Evolutionary conservation across 1,140 invertebrate genomes (phyloP), one percentile per base, ranked within the genome.

Genomic region (Bombus waltoni): DNA sequence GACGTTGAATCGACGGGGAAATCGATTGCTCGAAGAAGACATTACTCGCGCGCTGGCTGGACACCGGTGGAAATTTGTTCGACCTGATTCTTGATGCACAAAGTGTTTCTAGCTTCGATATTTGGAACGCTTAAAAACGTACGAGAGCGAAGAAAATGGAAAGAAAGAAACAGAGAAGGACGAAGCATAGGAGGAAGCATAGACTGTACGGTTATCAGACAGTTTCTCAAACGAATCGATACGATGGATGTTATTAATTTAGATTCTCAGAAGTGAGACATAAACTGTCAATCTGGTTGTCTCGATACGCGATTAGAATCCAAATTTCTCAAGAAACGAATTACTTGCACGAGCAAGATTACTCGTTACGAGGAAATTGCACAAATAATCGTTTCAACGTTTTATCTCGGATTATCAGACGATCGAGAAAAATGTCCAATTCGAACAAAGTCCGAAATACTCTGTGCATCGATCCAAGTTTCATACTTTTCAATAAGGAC

Each of bases 1-100:
- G 53, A 59, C 18, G 74, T 62, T 57, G 25, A 35, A 59, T 62
- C 80, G 47, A 81, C 68, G 44, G 59, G 65, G 44, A 68, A 70
- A 83, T 53, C 73, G 74, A 72, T 62, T 35, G 68, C n/a, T 28
- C 57, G 13, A 9, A 40, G 38, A 47, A 80, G 32, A 62, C 28
- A 25, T 62, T 47, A 57, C 76, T 72, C 68, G 66, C 53, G 79
- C 47, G 66, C 42, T 40, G 9, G 25, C 42, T 40, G 15, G 15
- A 38, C 28, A 11, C 18, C 6, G 35, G 13, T 44, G 47, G 68
- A 57, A 59, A 71, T 71, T 44, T 77, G 10, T 78, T 44, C 25
- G 11, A 11, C 18, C 38, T 38, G 25, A 6, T 18, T 42, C 35
- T 10, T 0, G 38, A 22, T 38, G 25, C 28, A 9, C 57, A 32